These are phyloP conservation scores for Falco naumanni DNA, from an alignment of 2,797 vertebrate species.

Conservation along the genomic window DNA sequence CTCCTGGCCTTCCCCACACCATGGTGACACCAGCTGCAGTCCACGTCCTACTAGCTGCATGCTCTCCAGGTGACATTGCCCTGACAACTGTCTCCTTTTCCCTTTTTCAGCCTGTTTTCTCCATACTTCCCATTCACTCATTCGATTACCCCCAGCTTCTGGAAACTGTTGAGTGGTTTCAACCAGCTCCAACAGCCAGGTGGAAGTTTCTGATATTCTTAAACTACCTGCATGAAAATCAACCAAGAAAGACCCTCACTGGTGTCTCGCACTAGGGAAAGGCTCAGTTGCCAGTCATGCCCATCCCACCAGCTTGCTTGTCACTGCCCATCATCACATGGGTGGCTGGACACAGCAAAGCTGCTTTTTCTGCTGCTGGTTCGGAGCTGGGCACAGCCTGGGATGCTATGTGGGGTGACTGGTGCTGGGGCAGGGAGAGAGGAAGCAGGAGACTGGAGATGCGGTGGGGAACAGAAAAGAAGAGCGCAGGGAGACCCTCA, in stretches of 20 bases:
- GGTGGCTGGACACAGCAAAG: neutral
- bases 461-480: neutral
- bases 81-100: neutral
- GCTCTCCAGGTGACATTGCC: neutral
- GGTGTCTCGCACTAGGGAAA: neutral
- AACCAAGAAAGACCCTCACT: neutral
- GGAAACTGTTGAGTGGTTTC: neutral
- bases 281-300: neutral
- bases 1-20: neutral
- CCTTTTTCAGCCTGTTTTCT: neutral
- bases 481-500: neutral
- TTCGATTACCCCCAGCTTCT: neutral
- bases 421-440: neutral
- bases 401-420: neutral
- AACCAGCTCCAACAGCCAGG: neutral
- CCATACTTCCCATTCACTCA: neutral
- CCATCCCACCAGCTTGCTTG: neutral
- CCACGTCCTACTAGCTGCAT: neutral
- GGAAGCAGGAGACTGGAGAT: neutral
- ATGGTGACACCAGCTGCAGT: rapidly evolving
- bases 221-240: neutral
- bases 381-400: neutral
- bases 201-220: neutral
- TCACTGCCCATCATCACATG: neutral
- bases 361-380: neutral